Evolutionary conservation across 2,113 vertebrate genomes (phyloP).

Genomic region (Pongo pygmaeus): DNA sequence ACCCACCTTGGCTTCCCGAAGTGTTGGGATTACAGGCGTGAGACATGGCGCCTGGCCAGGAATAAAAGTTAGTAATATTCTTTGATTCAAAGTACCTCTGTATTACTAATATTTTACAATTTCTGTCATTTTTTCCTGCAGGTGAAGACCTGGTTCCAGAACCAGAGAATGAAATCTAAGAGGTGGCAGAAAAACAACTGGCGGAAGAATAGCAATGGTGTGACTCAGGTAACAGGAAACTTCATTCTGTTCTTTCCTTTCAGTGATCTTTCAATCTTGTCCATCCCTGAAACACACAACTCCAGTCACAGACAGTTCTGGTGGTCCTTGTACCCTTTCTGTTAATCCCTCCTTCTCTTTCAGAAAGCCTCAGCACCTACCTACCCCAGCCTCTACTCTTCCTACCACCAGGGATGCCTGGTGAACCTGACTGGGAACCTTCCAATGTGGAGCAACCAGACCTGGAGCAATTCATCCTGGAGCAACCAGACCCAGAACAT

Average conservation of each 20-base stretch:
- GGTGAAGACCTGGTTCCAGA: slow-evolving; percentile 98
- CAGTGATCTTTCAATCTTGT: neutral
- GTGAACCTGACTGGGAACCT: slow-evolving; percentile 42
- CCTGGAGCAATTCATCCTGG: slow-evolving; percentile 47
- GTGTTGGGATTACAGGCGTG: no score
- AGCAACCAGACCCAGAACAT: neutral
- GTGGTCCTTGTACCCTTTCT: neutral
- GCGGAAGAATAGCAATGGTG: slow-evolving; percentile 66
- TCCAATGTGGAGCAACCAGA: slow-evolving; percentile 34
- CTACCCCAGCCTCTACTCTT: slow-evolving; percentile 60
- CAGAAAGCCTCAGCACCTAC: slow-evolving; percentile 66
- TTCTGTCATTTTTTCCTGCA: slow-evolving; percentile 53
- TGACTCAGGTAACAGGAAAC: slow-evolving; percentile 73
- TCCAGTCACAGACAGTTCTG: neutral
- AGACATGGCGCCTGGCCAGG: no score
- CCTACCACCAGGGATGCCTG: slow-evolving; percentile 69
- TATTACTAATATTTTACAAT: neutral
- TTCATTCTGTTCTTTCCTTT: neutral
- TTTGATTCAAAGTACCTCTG: neutral
- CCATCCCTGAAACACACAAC: neutral
- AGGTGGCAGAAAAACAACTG: slow-evolving; percentile 90
- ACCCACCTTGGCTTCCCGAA: no score
- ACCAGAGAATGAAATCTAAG: slow-evolving; percentile 94
- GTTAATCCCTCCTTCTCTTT: neutral
- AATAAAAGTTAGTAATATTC: neutral